These are phyloP conservation scores for Calycopis cecrops DNA, from an alignment of 1,140 invertebrate species.

Conservation along the genomic window DNA sequence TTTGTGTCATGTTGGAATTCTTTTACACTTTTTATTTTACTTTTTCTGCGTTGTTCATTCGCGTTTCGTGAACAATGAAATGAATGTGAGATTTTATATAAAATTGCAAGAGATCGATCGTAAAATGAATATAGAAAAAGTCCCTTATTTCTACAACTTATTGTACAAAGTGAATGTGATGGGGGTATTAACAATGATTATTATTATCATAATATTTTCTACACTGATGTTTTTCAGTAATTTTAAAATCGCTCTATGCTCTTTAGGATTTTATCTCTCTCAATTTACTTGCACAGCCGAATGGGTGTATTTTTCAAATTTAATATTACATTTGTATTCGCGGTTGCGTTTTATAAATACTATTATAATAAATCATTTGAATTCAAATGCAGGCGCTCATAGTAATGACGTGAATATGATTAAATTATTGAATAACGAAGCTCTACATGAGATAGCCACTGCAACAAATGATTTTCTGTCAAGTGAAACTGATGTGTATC, in stretches of 20 bases:
- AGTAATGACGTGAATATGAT: neutral
- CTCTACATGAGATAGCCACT: slow-evolving; percentile 27
- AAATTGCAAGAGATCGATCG: slow-evolving; percentile 48
- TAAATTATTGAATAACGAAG: slow-evolving; percentile 20
- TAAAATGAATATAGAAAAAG: slow-evolving; percentile 33
- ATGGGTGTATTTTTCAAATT: slow-evolving; percentile 34
- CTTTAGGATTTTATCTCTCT: slow-evolving; percentile 21
- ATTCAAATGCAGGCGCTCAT: slow-evolving; percentile 1
- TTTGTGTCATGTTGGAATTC: neutral
- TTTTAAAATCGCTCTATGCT: neutral
- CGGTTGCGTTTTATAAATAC: slow-evolving; percentile 40
- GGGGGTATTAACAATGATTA: slow-evolving; percentile 14
- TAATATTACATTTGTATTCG: slow-evolving; percentile 38
- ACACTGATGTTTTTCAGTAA: neutral
- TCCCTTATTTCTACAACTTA: slow-evolving; percentile 20
- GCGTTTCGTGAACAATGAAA: slow-evolving; percentile 34
- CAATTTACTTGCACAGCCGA: slow-evolving; percentile 32
- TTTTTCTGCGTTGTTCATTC: slow-evolving; percentile 32
- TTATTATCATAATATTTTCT: neutral
- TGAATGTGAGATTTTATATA: slow-evolving; percentile 40
- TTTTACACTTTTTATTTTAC: slow-evolving; percentile 23
- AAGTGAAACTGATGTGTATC: slow-evolving; percentile 32
- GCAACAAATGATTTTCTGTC: slow-evolving; percentile 31
- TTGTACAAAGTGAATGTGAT: slow-evolving; percentile 25
- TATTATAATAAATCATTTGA: slow-evolving; percentile 36